Conservation (phyloP, 2,888 invertebrate genomes). For the Apotomis capreana region DNA sequence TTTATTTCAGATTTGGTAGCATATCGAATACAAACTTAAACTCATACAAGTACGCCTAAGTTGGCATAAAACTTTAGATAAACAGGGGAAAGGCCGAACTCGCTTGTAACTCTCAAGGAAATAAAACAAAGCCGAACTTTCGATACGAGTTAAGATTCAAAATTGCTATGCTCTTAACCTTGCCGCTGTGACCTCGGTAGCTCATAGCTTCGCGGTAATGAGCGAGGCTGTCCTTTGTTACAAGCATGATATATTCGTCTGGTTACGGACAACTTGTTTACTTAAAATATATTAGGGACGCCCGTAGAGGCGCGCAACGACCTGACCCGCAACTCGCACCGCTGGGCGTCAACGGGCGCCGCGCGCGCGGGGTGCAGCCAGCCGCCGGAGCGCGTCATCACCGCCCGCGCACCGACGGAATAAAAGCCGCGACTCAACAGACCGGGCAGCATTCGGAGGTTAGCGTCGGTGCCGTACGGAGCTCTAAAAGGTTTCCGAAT, state of each 20-base stretch:
- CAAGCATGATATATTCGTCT: slow-evolving; percentile 8
- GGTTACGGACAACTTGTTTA: neutral
- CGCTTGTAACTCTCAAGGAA: slow-evolving; percentile 7
- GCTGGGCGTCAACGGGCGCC: too few species aligned
- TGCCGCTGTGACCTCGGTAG: slow-evolving; percentile 63
- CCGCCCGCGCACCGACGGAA: too few species aligned
- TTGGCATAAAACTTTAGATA: slow-evolving; percentile 3
- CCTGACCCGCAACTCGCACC: too few species aligned
- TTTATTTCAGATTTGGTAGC: too few species aligned
- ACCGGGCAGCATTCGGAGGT: too few species aligned
- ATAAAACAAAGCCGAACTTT: slow-evolving; percentile 9
- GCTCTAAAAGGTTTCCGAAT: too few species aligned
- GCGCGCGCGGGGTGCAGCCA: too few species aligned
- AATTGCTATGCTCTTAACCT: slow-evolving; percentile 15
- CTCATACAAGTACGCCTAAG: neutral
- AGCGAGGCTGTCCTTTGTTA: slow-evolving; percentile 75
- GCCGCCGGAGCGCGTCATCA: too few species aligned
- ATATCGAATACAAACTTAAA: neutral
- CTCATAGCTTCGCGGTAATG: slow-evolving; percentile 63
- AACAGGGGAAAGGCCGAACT: slow-evolving; percentile 2
- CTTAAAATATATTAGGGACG: slow-evolving; percentile 4
- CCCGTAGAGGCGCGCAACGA: too few species aligned
- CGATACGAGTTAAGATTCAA: slow-evolving; percentile 14
- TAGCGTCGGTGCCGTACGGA: too few species aligned
- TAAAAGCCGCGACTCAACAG: too few species aligned